Base-by-base conservation (phyloP, 2,888 invertebrate species). In the Agrilus biguttatus region DNA sequence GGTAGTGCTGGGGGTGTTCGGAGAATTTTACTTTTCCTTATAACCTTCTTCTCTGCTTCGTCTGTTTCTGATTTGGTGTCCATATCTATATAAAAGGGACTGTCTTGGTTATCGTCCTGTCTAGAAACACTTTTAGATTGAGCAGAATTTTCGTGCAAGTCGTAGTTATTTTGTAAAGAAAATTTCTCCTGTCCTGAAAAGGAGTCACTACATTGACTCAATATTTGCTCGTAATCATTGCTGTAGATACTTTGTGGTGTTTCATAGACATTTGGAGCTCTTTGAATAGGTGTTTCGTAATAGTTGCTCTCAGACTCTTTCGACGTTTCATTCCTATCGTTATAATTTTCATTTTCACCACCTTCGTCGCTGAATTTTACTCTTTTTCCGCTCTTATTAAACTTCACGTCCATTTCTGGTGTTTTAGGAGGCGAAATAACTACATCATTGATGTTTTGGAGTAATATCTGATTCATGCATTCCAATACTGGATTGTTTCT, bases 401-500 rank as follows among this genome's bases (percentile, higher is more conserved):
- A 45, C 49, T 63, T 63, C 23, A 63, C 49, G 44, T 65, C 65
- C 14, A 60, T 49, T 17, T 57, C 61, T 6, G 67, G 66, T 6
- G 64, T 63, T 57, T 67, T 66, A 2, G 66, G 66, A 8, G 67
- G 66, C 1, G 66, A 65, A 48, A 55, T 59, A 35, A 61, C 51
- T 0, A 56, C 44, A 45, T 74, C 74, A 46, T 73, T 73, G 54
- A 73, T 73, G 59, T 87, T 86, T 53, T 85, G 81, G 28, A 88
- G 65, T 34, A 88, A 66, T 53, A 88, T 88, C 65, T 83, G 87
- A 67, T 87, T 87, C 50, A 88, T 86, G 58, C 87, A 87, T 63
- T 88, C 87, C 40, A 88, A 65, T 7, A 88, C 87, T 1, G 87
- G 87, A 65, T 87, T 88, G 51, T 86, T 84, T 60, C 80, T 77